A percentile compares a stretch with the other conserved stretches of the same genome.
Evolutionary conservation across 2,113 vertebrate genomes (phyloP).

Genomic region (Thomomys bottae): DNA sequence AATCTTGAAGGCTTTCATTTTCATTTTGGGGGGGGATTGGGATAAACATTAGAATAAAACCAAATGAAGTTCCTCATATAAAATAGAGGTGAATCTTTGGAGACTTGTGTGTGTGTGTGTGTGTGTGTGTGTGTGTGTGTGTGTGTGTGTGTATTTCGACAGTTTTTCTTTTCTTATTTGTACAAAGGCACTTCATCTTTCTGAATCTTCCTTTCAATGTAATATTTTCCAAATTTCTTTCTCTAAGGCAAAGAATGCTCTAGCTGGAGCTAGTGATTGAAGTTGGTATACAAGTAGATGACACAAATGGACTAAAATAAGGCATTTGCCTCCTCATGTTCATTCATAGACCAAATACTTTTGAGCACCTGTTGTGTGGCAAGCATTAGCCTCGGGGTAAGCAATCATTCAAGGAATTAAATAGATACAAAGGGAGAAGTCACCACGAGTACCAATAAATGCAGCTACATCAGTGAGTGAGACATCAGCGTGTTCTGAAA

Average conservation of each 20-base stretch:
- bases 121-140: too few species aligned
- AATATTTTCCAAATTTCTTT: background rate
- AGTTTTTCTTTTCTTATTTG: constrained; percentile 24
- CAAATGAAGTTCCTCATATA: background rate
- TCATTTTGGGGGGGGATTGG: background rate
- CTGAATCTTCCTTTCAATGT: background rate
- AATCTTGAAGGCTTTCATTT: background rate
- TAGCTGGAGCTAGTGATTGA: background rate
- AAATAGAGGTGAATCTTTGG: background rate
- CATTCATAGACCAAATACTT: background rate
- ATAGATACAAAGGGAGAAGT: background rate
- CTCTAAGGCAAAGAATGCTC: background rate
- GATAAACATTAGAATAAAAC: background rate
- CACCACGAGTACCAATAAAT: background rate
- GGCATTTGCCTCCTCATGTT: background rate
- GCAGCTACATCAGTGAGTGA: constrained; percentile 24
- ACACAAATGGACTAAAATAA: background rate
- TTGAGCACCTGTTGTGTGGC: background rate
- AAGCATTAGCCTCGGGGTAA: background rate
- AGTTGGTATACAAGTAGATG: background rate
- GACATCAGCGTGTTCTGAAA: constrained; percentile 63
- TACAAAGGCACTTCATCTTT: background rate
- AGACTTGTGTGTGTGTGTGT: background rate
- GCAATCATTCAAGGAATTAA: background rate
- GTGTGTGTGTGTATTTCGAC: background rate